These are phyloP conservation scores for Bombus confusus DNA, from an alignment of 1,140 invertebrate genomes.

Conservation along the genomic window DNA sequence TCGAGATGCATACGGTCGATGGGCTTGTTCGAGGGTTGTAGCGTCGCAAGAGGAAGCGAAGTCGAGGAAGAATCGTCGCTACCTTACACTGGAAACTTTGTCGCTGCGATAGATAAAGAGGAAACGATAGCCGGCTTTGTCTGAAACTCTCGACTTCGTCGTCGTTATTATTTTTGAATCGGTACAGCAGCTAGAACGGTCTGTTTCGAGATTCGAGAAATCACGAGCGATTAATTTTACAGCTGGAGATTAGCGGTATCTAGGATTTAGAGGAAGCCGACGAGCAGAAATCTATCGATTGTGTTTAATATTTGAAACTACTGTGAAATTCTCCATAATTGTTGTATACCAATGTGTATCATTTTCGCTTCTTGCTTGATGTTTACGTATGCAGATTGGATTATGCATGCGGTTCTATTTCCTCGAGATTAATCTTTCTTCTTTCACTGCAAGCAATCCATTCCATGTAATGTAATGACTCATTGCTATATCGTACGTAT, in stretches of 20 bases:
- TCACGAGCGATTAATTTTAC: too few relatives aligned
- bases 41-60: not conserved
- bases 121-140: not conserved
- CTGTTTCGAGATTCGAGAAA: too few relatives aligned
- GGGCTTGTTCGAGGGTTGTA: not conserved
- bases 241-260: too few relatives aligned
- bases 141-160: not conserved
- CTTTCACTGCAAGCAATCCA: not conserved
- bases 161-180: constrained; percentile 9
- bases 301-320: too few relatives aligned
- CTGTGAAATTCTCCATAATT: not conserved
- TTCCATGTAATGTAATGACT: not conserved
- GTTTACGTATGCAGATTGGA: not conserved
- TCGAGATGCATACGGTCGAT: not conserved
- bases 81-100: not conserved
- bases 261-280: too few relatives aligned
- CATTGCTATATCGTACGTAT: not conserved
- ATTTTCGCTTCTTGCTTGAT: not conserved
- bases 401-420: not conserved
- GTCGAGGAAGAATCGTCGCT: not conserved
- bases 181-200: not conserved
- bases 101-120: not conserved
- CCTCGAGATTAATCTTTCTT: not conserved
- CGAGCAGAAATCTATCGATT: too few relatives aligned
- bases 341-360: not conserved